Evolutionary conservation across 1,140 invertebrate species (phyloP).

Genomic region (Conus betulinus): DNA sequence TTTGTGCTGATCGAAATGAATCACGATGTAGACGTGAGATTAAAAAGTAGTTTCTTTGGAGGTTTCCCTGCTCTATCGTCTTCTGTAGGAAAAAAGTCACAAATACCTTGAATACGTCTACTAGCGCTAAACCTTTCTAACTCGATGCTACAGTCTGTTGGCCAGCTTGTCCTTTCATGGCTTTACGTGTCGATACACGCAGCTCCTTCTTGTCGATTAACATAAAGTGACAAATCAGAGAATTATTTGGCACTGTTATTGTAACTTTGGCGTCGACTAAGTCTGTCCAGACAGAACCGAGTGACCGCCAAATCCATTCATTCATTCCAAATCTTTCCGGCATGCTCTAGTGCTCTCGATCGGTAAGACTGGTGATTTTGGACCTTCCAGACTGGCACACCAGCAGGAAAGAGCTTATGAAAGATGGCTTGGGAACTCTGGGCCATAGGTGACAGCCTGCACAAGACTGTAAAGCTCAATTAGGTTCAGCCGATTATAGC

Average conservation of each 20-base stretch:
- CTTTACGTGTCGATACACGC: background rate
- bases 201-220: background rate
- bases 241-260: background rate
- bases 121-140: too few relatives aligned
- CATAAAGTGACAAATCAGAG: background rate
- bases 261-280: background rate
- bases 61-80: too few relatives aligned
- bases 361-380: too few relatives aligned
- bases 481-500: slow-evolving; percentile 4
- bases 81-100: too few relatives aligned
- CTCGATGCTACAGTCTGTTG: too few relatives aligned
- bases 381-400: too few relatives aligned
- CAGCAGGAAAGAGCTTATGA: background rate
- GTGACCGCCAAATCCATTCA: background rate
- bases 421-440: background rate
- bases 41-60: too few relatives aligned
- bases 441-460: background rate
- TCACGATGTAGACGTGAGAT: too few relatives aligned
- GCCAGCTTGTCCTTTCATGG: too few relatives aligned
- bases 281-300: background rate
- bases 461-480: background rate
- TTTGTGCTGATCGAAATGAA: too few relatives aligned
- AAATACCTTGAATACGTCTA: too few relatives aligned
- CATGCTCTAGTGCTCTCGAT: too few relatives aligned
- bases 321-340: background rate